Conservation (phyloP, 2,113 vertebrate genomes). For the Pao palembangensis region DNA sequence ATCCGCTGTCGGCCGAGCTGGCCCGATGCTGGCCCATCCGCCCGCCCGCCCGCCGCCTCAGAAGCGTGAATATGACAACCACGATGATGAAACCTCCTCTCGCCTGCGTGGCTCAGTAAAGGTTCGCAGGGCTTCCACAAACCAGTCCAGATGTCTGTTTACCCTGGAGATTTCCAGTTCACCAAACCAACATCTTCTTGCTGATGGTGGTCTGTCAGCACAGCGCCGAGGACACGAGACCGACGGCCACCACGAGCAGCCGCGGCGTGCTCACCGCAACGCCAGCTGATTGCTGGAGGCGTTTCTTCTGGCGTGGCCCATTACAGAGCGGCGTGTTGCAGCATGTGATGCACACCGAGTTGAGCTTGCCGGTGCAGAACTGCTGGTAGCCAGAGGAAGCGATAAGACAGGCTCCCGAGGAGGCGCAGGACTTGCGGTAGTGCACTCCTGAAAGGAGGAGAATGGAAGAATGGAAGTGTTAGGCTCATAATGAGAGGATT, state of each 20-base stretch:
- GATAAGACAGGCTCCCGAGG: conserved; percentile 89
- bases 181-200: background rate
- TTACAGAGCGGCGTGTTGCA: conserved; percentile 93
- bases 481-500: conserved; percentile 11
- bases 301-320: conserved; percentile 82
- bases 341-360: conserved; percentile 95
- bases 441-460: conserved; percentile 78
- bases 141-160: too few relatives aligned
- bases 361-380: conserved; percentile 91
- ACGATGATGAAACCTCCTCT: background rate
- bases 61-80: too few relatives aligned
- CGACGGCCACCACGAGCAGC: conserved; percentile 40
- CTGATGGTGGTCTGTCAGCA: conserved; percentile 52
- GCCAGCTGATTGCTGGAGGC: conserved; percentile 65
- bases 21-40: too few relatives aligned
- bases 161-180: too few relatives aligned
- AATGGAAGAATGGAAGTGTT: conserved; percentile 11
- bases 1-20: too few relatives aligned
- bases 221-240: conserved; percentile 41
- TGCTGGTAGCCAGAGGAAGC: conserved; percentile 93
- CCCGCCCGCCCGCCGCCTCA: too few relatives aligned
- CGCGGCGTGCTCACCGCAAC: background rate
- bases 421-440: conserved; percentile 92
- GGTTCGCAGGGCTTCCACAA: too few relatives aligned
- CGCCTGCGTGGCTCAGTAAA: too few relatives aligned